Evolutionary conservation across 2,888 invertebrate genomes (phyloP).

Genomic region (Parnassius glacialis): DNA sequence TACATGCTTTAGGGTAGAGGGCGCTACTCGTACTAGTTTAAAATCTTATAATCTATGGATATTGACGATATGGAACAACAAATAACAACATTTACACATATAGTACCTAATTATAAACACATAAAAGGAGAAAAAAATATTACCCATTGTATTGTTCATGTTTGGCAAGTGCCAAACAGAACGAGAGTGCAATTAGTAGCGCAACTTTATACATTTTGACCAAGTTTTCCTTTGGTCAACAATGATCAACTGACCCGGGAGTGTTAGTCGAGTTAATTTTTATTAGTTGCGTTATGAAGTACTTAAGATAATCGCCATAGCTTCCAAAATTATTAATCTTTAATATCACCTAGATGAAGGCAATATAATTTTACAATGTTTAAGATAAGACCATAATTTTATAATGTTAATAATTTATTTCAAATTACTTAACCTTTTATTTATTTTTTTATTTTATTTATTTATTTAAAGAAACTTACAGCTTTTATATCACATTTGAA

Average conservation of each 20-base stretch:
- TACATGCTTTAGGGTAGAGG: too few species aligned
- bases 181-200: conserved; percentile 39
- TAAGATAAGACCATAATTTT: neutral
- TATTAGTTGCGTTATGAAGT: neutral
- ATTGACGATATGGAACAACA: too few species aligned
- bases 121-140: conserved; percentile 28
- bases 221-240: conserved; percentile 2
- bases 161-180: conserved; percentile 48
- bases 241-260: conserved; percentile 4
- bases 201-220: conserved; percentile 36
- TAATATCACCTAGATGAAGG: neutral
- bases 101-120: too few species aligned
- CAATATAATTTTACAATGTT: neutral
- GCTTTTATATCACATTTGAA: too few species aligned
- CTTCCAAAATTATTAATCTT: neutral
- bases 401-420: neutral
- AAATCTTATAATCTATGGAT: too few species aligned
- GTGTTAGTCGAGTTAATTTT: neutral
- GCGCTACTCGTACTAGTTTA: too few species aligned
- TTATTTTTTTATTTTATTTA: too few species aligned
- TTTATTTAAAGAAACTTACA: too few species aligned
- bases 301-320: neutral
- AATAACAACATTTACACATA: too few species aligned
- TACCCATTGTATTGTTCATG: conserved; percentile 63
- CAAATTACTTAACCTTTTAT: neutral